Conservation (phyloP, 2,888 invertebrate genomes). For the Ectropis crepuscularia region DNA sequence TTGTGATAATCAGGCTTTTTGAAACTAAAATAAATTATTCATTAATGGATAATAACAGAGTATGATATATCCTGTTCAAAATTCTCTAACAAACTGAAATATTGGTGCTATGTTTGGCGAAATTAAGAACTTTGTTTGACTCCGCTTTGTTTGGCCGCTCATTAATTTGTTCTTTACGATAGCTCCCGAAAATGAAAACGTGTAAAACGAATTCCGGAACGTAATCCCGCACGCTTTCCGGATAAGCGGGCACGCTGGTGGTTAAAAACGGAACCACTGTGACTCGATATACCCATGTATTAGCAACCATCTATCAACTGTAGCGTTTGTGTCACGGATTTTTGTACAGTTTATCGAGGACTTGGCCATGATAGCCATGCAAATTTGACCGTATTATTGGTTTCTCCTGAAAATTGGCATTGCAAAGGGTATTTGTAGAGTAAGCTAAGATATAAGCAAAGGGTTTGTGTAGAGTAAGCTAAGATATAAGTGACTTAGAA, state of each 20-base stretch:
- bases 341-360: background rate
- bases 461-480: too few relatives aligned
- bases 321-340: background rate
- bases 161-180: slow-evolving; percentile 37
- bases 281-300: slow-evolving; percentile 2
- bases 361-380: too few relatives aligned
- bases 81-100: too few relatives aligned
- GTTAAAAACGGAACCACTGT: slow-evolving; percentile 38
- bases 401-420: too few relatives aligned
- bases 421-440: too few relatives aligned
- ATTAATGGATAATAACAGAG: too few relatives aligned
- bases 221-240: slow-evolving; percentile 41
- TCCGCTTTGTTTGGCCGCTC: too few relatives aligned
- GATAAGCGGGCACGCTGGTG: slow-evolving; percentile 38
- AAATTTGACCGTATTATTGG: background rate
- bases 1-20: background rate
- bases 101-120: too few relatives aligned
- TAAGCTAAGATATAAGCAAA: too few relatives aligned
- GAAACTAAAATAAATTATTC: background rate
- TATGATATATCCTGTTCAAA: too few relatives aligned
- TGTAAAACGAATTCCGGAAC: slow-evolving; percentile 40
- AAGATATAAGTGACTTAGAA: too few relatives aligned
- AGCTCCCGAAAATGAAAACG: slow-evolving; percentile 39
- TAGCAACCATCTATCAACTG: background rate
- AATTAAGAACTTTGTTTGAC: too few relatives aligned